Evolutionary conservation across 2,113 vertebrate genomes (phyloP).

Genomic region (Struthidea cinerea): DNA sequence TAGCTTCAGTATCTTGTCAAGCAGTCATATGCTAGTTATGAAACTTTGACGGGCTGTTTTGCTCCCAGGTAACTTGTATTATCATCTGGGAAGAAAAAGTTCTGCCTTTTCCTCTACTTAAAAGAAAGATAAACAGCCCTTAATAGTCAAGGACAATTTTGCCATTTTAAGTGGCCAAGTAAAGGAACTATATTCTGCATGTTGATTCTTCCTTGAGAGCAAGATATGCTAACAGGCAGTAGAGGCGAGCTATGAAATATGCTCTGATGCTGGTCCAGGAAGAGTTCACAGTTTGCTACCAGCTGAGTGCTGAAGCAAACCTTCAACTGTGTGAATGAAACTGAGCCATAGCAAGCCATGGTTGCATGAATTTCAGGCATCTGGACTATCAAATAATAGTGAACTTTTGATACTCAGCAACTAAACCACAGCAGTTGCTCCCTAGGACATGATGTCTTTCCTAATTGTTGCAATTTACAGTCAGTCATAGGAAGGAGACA

Average conservation of each 20-base stretch:
- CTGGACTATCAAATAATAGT: neutral
- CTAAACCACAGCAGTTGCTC: neutral
- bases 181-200: neutral
- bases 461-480: neutral
- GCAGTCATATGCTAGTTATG: neutral
- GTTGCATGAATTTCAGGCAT: neutral
- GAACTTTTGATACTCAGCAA: neutral
- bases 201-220: neutral
- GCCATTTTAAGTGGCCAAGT: neutral
- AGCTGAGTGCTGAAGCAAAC: neutral
- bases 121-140: neutral
- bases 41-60: neutral
- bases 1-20: neutral
- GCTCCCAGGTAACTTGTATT: neutral
- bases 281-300: neutral
- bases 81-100: neutral
- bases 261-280: neutral
- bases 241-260: neutral
- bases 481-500: neutral
- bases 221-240: neutral
- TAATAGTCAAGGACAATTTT: neutral
- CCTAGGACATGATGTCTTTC: neutral
- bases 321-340: neutral
- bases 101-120: neutral
- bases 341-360: neutral